Evolutionary conservation across 1,140 invertebrate genomes (phyloP).

Genomic region (Achroia grisella): DNA sequence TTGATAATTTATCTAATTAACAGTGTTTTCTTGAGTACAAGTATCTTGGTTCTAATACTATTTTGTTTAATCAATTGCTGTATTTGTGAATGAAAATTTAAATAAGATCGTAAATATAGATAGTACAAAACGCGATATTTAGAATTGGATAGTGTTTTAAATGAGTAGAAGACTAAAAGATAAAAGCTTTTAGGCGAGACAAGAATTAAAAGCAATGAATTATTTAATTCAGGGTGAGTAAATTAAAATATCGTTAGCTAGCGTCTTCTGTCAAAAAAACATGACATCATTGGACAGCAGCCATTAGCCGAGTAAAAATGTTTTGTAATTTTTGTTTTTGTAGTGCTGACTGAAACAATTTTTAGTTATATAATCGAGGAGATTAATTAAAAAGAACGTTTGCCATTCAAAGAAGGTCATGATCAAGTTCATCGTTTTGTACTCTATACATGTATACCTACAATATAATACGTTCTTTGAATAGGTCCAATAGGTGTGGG

Average conservation of each 20-base stretch:
- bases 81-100: background rate
- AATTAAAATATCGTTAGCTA: constrained; percentile 23
- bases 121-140: no score
- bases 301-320: constrained; percentile 28
- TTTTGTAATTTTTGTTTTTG: constrained; percentile 5
- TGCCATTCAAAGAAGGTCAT: no score
- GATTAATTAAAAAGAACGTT: no score
- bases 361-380: no score
- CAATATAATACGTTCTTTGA: background rate
- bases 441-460: no score
- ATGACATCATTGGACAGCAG: constrained; percentile 23
- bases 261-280: constrained; percentile 29
- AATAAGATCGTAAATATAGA: background rate
- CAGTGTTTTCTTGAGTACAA: constrained; percentile 20
- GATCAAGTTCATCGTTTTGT: no score
- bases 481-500: constrained; percentile 1
- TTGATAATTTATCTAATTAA: constrained; percentile 48
- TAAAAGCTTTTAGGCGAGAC: constrained; percentile 11
- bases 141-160: no score
- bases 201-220: constrained; percentile 22
- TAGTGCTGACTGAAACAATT: no score
- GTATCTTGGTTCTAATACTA: no score
- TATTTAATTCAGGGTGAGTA: constrained; percentile 20
- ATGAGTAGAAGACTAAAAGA: background rate
- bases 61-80: no score